Base-by-base conservation (phyloP, 2,797 vertebrate species). In the Cryptoblepharus egeriae region DNA sequence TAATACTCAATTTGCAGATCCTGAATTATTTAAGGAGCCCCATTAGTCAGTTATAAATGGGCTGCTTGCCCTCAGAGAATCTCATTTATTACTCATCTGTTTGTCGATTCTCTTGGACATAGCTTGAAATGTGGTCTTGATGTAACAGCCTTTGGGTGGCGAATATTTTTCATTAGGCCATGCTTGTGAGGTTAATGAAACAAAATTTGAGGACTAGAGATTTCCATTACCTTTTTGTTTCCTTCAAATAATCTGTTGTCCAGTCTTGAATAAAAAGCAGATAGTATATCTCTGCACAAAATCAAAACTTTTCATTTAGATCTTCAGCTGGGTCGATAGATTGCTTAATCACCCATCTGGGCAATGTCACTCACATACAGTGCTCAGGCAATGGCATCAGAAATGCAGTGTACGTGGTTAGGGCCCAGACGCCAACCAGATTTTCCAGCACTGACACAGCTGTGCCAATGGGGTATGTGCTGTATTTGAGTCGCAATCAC, bases 31-130 rank as follows among this genome's bases (percentile, higher is more conserved):
- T 87, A 87, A 11, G 24, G 18, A 82, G 58, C 37, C 45, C 75
- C 60, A 92, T 81, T 4, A 84, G 16, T 24, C 60, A 57, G 15
- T 81, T 89, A 80, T 80, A 87, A 67, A 77, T 80, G 49, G 79
- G 75, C 82, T 80, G 76, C 61, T 89, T 89, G 42, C 37, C 20
- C 39, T 77, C 83, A 64, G 10, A 84, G 20, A 71, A n/a, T 80
- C 39, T 85, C 10, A 32, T 85, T 86, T 87, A 64, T 90, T 77
- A 78, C 76, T 84, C 24, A 26, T 83, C 10, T 89, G 3, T 86
- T 90, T 79, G 57, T 45, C 87, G 16, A 35, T 78, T 69, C 68
- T 75, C 12, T 86, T 79, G 78, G 4, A 70, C 91, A 75, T 79
- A 65, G 78, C 10, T 77, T 64, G 61, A 84, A 85, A 82, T 58